Evolutionary conservation across 2,797 vertebrate species (phyloP).

Genomic region (Falco novaeseelandiae): DNA sequence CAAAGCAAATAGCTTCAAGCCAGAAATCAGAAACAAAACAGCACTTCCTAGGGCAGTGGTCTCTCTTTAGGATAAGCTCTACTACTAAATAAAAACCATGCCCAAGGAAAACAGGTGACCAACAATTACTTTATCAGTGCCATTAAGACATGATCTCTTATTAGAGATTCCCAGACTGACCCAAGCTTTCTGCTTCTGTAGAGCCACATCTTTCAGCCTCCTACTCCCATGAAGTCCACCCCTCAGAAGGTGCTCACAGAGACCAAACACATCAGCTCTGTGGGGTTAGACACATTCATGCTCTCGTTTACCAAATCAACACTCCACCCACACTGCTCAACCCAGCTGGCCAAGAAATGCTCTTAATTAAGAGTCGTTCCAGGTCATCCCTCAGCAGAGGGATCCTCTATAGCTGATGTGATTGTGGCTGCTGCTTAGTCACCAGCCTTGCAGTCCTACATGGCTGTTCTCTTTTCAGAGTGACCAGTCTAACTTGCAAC

Average conservation of each 20-base stretch:
- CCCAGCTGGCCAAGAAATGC: background rate
- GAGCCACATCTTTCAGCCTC: background rate
- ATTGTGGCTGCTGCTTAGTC: background rate
- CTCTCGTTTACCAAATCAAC: background rate
- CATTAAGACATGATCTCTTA: background rate
- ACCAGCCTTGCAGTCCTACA: background rate
- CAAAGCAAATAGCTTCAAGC: background rate
- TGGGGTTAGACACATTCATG: background rate
- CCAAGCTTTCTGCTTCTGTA: background rate
- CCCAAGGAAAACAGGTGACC: background rate
- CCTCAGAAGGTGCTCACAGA: background rate
- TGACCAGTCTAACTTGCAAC: background rate
- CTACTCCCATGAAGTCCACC: background rate
- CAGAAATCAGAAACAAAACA: background rate
- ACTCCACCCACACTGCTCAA: fast-evolving
- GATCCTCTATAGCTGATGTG: background rate
- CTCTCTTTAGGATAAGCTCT: background rate
- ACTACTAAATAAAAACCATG: background rate
- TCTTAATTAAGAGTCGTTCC: background rate
- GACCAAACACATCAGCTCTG: background rate
- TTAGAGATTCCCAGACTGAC: background rate
- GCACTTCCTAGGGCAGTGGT: background rate
- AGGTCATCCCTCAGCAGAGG: background rate
- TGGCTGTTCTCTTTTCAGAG: background rate
- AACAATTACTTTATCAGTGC: background rate